Percentiles rank a stretch among this genome's conserved stretches.
Conservation (phyloP, 2,797 vertebrate species). For the Amblyraja radiata region DNA sequence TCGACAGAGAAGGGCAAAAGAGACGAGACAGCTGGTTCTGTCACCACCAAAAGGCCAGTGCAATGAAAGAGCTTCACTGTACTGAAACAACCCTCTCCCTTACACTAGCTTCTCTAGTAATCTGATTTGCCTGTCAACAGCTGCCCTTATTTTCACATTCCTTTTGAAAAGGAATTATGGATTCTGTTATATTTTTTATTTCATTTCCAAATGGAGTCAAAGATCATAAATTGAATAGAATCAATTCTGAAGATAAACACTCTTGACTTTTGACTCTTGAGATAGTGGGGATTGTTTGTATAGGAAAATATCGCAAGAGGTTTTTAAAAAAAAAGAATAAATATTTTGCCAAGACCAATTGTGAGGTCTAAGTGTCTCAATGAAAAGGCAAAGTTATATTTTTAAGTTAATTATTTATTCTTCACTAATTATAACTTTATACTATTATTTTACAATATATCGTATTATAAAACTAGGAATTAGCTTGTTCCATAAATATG, state of each 20-base stretch:
- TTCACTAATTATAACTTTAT: background rate
- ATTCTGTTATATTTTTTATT: slow-evolving; percentile 22
- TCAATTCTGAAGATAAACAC: background rate
- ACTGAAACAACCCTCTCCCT: slow-evolving; percentile 52
- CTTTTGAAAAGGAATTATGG: slow-evolving; percentile 9
- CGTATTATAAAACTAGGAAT: no score
- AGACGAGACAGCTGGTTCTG: slow-evolving; percentile 84
- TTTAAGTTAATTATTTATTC: background rate
- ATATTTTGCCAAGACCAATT: background rate
- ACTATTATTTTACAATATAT: background rate
- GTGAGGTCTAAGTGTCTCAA: background rate
- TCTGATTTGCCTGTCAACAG: slow-evolving; percentile 52
- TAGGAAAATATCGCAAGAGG: background rate
- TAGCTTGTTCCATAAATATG: background rate
- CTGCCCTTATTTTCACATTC: slow-evolving; percentile 54
- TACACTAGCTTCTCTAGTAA: slow-evolving; percentile 58
- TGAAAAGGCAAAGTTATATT: background rate
- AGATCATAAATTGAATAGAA: background rate
- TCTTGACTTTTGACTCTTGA: no score
- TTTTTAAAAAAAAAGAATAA: background rate
- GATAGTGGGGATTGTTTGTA: background rate
- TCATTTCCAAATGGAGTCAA: background rate
- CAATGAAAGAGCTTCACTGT: slow-evolving; percentile 54
- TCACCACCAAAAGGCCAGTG: slow-evolving; percentile 62
- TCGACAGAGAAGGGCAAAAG: slow-evolving; percentile 80